Percentiles rank a stretch among this genome's conserved stretches.
Conservation (phyloP, 2,797 vertebrate genomes). For the Galaxias olidus region DNA sequence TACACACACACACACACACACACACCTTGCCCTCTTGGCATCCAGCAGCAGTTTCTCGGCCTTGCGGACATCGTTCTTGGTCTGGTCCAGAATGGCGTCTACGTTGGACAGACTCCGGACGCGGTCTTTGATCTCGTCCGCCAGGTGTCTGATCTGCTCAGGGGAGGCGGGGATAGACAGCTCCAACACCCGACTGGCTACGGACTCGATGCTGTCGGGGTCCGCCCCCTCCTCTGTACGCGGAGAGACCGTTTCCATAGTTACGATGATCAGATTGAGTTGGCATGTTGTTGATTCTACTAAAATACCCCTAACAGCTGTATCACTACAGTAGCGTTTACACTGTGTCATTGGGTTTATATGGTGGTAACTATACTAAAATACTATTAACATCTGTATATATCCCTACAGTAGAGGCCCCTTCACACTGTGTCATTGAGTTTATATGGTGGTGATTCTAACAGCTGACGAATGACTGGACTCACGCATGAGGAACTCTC, state of each 20-base stretch:
- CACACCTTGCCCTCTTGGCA: slow-evolving; percentile 87
- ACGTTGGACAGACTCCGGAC: slow-evolving; percentile 92
- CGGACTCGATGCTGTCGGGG: slow-evolving; percentile 91
- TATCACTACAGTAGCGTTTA: too few species aligned
- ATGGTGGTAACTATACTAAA: too few species aligned
- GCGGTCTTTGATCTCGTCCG: slow-evolving; percentile 88
- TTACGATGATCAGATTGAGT: neutral
- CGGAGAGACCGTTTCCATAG: slow-evolving; percentile 4
- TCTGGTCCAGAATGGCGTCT: slow-evolving; percentile 89
- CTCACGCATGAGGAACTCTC: slow-evolving; percentile 95
- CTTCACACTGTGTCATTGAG: too few species aligned
- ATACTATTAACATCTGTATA: too few species aligned
- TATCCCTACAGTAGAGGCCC: too few species aligned
- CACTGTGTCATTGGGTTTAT: too few species aligned
- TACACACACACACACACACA: slow-evolving; percentile 15
- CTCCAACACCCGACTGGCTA: slow-evolving; percentile 89
- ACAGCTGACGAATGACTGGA: slow-evolving; percentile 26
- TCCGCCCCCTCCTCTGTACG: slow-evolving; percentile 92
- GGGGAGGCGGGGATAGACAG: slow-evolving; percentile 94
- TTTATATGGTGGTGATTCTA: too few species aligned
- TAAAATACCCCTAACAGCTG: too few species aligned
- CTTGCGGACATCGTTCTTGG: slow-evolving; percentile 83
- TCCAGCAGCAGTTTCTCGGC: slow-evolving; percentile 87
- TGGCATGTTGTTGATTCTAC: too few species aligned
- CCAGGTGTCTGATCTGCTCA: slow-evolving; percentile 87